A percentile compares a stretch with the other conserved stretches of the same genome.
Evolutionary conservation across 37 sponge, comb jelly and placozoan species (phyloP).

Genomic region (Petrosia ficiformis): DNA sequence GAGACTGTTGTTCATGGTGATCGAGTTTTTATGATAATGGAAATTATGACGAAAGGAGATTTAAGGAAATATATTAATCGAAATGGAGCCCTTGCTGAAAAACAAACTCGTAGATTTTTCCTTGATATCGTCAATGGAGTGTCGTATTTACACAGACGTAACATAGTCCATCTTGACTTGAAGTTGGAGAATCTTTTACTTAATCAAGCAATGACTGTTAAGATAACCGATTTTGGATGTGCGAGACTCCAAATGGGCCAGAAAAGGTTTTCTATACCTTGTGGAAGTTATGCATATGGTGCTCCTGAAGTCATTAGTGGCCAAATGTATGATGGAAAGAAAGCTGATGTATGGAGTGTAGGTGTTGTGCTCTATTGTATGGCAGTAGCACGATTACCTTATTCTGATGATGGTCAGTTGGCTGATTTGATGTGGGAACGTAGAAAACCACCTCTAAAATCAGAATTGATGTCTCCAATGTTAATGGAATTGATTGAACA

Average conservation of each 20-base stretch:
- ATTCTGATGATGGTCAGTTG: constrained; percentile 42
- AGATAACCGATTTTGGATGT: constrained; percentile 63
- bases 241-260: constrained; percentile 52
- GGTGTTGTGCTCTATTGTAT: constrained; percentile 61
- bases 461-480: constrained; percentile 11
- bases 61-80: constrained; percentile 51
- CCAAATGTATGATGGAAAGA: constrained; percentile 50
- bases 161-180: constrained; percentile 59
- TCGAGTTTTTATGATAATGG: constrained; percentile 49
- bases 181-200: constrained; percentile 65
- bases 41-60: constrained; percentile 50
- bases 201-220: constrained; percentile 28
- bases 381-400: constrained; percentile 50
- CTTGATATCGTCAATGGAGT: constrained; percentile 39
- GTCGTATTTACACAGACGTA: constrained; percentile 30
- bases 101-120: constrained; percentile 50
- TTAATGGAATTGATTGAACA: constrained; percentile 26
- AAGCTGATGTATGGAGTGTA: constrained; percentile 64
- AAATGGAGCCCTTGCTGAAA: constrained; percentile 33
- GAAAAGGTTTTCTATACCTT: constrained; percentile 41
- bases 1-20: constrained; percentile 51
- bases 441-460: constrained; percentile 27
- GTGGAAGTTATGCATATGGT: constrained; percentile 72
- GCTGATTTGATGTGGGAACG: constrained; percentile 43
- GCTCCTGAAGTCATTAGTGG: constrained; percentile 63